Evolutionary conservation across 2,797 vertebrate species (phyloP).

Genomic region (Micrastur ruficollis): DNA sequence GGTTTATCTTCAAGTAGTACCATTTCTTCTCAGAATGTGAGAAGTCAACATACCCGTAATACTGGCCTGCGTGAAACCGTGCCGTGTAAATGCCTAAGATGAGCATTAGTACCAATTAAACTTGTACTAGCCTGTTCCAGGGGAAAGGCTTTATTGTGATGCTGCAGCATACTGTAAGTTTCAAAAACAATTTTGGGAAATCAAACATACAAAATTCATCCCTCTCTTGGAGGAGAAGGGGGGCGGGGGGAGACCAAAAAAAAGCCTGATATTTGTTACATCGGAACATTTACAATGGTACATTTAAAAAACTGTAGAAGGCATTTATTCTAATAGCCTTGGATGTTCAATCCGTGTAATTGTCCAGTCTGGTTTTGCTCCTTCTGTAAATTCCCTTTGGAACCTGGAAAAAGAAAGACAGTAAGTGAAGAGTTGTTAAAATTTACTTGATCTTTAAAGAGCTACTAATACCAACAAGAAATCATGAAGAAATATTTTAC

Average conservation of each 20-base stretch:
- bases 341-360: slow-evolving; percentile 92
- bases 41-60: not conserved
- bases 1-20: not conserved
- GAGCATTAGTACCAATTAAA: not conserved
- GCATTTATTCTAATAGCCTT: slow-evolving; percentile 85
- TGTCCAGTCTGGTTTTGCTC: slow-evolving; percentile 91
- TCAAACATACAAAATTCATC: slow-evolving; percentile 56
- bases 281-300: slow-evolving; percentile 39
- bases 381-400: slow-evolving; percentile 94
- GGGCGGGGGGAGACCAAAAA: not conserved
- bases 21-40: not conserved
- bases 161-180: not conserved
- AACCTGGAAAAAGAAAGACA: slow-evolving; percentile 79
- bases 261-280: slow-evolving; percentile 32
- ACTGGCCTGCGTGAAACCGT: not conserved
- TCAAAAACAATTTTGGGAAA: not conserved
- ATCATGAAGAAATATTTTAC: not conserved
- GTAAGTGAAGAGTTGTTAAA: not conserved
- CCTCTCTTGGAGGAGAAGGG: not conserved
- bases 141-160: slow-evolving; percentile 59
- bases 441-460: not conserved
- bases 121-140: not conserved
- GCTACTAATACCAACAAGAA: not conserved
- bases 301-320: slow-evolving; percentile 14
- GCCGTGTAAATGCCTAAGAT: not conserved